phyloP scores from a whole-genome alignment of 2,113 vertebrate genomes.

The Rhodinocichla rosea region DNA sequence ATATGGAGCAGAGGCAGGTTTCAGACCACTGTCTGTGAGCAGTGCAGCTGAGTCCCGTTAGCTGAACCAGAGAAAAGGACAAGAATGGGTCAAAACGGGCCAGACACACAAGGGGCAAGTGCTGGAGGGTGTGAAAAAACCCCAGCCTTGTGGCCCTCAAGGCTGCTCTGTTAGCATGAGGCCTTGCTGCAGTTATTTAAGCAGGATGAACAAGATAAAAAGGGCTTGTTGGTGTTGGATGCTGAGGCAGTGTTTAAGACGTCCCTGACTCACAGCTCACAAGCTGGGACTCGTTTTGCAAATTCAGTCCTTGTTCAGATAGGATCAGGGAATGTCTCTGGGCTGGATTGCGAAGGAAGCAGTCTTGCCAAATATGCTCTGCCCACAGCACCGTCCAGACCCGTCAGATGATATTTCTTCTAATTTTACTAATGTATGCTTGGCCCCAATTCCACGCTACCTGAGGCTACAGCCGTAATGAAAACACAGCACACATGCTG shows the following conservation, averaged over 20 bases:
- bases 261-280: constrained; percentile 27
- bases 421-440: constrained; percentile 67
- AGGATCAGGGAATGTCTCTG: constrained; percentile 63
- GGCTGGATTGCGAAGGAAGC: constrained; percentile 52
- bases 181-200: constrained; percentile 22
- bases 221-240: constrained; percentile 19
- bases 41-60: not conserved
- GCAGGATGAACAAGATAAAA: constrained; percentile 1
- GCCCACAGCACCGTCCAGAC: constrained; percentile 65
- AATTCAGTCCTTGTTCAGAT: constrained; percentile 60
- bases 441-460: constrained; percentile 39
- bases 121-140: not conserved
- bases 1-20: not conserved
- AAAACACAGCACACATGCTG: constrained; percentile 39
- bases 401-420: constrained; percentile 62
- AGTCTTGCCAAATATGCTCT: constrained; percentile 59
- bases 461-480: constrained; percentile 56
- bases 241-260: constrained; percentile 34
- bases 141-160: not conserved
- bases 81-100: not conserved
- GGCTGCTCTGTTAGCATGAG: not conserved
- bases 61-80: not conserved
- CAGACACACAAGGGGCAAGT: not conserved
- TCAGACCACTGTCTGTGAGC: not conserved
- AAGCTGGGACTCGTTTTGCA: constrained; percentile 56